Evolutionary conservation across 1,140 invertebrate genomes (phyloP), one percentile per base, ranked within the genome.

Genomic region (Sitobion miscanthi): DNA sequence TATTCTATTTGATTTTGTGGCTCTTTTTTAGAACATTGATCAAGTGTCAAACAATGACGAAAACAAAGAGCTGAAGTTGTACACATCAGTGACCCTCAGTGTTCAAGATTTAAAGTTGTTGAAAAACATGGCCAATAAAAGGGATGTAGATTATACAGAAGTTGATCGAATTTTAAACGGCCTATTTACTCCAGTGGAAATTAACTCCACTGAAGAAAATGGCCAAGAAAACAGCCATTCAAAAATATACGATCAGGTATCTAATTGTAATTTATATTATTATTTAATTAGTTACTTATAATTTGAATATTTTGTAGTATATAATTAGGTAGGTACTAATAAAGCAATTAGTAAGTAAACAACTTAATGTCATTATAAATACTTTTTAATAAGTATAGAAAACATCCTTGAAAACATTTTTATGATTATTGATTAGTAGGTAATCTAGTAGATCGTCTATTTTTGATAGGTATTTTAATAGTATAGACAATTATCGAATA

Each of bases 81-180:
- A 57, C 7, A 11, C 91, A 52, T 82, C 38, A 42, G 82, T 93
- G 3, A 86, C n/a, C 1, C 85, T 93, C n/a, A 93, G 47, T 54
- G 49, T 45, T 35, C 14, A 85, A 85, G 91, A 93, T 86, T 45
- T 93, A 9, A 0, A 57, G 35, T 38, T 52, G 25, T 54, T 93
- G 25, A 62, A 57, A 42, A 38, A 49, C 21, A 83, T 93, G 57
- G 42, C 21, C 21, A 85, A 5, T 42, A 93, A 54, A 5, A 85
- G 20, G 25, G 25, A 93, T 86, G 57, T 93, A 2, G 77, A 93
- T 93, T 93, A 83, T 20, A 30, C 14, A 9, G 91, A 93, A 93
- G 45, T 93, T 42, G 91, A 93, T 85, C 91, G 77, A 57, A 93
- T 93, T 42, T 85, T 93, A 21, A 93, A 42, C n/a, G 14, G 45